Evolutionary conservation across 2,113 vertebrate species (phyloP).

Genomic region (Notarius quadriscutis): DNA sequence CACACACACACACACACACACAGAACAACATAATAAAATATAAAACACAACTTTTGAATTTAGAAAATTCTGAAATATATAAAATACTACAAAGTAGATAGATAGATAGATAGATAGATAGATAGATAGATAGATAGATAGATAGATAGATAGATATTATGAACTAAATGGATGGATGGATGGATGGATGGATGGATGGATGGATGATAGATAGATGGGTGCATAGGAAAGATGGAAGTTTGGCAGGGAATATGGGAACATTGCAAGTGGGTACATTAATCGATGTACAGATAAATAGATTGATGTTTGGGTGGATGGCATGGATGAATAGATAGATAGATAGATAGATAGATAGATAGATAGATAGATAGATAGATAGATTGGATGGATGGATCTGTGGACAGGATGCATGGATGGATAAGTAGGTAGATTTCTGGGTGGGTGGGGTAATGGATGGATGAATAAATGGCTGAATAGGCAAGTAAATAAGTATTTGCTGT

Average conservation of each 20-base stretch:
- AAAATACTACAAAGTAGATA: background rate
- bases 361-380: background rate
- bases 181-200: background rate
- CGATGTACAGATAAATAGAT: background rate
- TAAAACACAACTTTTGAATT: background rate
- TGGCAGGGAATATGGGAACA: too few species aligned
- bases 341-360: background rate
- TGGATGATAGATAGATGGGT: background rate
- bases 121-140: background rate
- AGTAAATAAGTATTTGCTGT: background rate
- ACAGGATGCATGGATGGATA: background rate
- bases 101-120: background rate
- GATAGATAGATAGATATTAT: background rate
- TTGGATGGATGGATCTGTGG: background rate
- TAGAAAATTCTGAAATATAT: background rate
- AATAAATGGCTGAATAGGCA: background rate
- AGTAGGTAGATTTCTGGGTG: background rate
- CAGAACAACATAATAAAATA: background rate
- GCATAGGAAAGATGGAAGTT: too few species aligned
- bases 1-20: slow-evolving; percentile 37
- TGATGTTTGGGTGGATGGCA: background rate
- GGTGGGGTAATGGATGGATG: background rate
- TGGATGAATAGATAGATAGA: background rate
- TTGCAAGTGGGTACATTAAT: background rate
- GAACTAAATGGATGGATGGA: background rate